Conservation (phyloP, 2,113 vertebrate species). For the Petromus typicus region DNA sequence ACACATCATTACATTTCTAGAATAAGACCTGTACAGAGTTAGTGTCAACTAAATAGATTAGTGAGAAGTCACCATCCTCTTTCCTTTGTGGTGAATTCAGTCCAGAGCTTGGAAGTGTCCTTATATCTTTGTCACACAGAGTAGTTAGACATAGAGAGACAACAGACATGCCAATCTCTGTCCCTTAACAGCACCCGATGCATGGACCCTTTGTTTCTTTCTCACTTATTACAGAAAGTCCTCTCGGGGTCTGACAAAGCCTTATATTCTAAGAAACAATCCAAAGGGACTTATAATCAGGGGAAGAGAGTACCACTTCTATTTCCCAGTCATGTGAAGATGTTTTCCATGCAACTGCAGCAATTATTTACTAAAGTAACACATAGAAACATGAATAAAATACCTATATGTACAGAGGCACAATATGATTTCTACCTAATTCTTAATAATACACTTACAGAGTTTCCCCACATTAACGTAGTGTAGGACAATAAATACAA, state of each 20-base stretch:
- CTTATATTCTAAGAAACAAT: not conserved
- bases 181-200: not conserved
- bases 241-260: not conserved
- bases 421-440: constrained; percentile 57
- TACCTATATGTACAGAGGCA: constrained; percentile 69
- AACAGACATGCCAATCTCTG: not conserved
- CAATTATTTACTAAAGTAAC: constrained; percentile 73
- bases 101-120: not conserved
- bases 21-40: constrained; percentile 61
- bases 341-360: constrained; percentile 42
- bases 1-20: constrained; percentile 73
- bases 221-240: not conserved
- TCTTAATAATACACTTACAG: constrained; percentile 60
- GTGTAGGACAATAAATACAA: constrained; percentile 87
- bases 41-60: constrained; percentile 44
- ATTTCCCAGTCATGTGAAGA: not conserved
- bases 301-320: not conserved
- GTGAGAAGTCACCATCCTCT: constrained; percentile 57
- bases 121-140: not conserved
- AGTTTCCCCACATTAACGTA: constrained; percentile 74
- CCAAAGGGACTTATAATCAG: not conserved
- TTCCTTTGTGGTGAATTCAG: constrained; percentile 56
- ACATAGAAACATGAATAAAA: constrained; percentile 67
- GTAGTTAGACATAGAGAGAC: constrained; percentile 42
- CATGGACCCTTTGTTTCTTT: not conserved